These are phyloP conservation scores for Spodoptera picta DNA, from an alignment of 2,888 invertebrate genomes.

Conservation along the genomic window DNA sequence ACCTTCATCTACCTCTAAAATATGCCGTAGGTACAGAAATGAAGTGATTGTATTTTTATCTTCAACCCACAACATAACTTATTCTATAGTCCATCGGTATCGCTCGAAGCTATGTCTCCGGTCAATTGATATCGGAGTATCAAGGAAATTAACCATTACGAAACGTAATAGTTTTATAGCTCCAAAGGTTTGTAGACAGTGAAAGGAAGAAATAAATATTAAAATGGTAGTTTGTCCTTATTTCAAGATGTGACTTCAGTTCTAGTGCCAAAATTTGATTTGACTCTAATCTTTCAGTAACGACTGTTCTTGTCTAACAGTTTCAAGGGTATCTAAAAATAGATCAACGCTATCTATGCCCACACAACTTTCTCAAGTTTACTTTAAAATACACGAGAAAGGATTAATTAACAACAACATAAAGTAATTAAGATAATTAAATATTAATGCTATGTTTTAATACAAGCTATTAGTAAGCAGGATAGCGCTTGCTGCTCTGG, in stretches of 20 bases:
- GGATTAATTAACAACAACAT: slow-evolving; percentile 18
- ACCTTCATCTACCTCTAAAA: slow-evolving; percentile 4
- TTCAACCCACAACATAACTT: slow-evolving; percentile 47
- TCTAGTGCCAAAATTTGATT: too few relatives aligned
- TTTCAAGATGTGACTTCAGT: slow-evolving; percentile 1
- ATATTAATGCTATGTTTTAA: slow-evolving; percentile 33
- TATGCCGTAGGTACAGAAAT: slow-evolving; percentile 18
- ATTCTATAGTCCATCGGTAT: slow-evolving; percentile 18
- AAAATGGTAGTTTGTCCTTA: neutral
- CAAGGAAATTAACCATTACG: slow-evolving; percentile 48
- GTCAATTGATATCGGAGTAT: slow-evolving; percentile 41
- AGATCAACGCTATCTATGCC: too few relatives aligned
- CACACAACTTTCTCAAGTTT: neutral
- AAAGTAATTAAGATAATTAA: slow-evolving; percentile 29
- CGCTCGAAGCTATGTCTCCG: slow-evolving; percentile 25
- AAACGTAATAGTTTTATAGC: slow-evolving; percentile 43
- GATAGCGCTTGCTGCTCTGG: slow-evolving; percentile 40
- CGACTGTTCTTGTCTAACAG: too few relatives aligned
- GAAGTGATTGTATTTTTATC: slow-evolving; percentile 65
- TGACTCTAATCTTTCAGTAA: too few relatives aligned
- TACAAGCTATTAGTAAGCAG: slow-evolving; percentile 29
- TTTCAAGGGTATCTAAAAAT: too few relatives aligned
- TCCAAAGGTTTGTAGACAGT: slow-evolving; percentile 7
- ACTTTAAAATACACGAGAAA: slow-evolving; percentile 1
- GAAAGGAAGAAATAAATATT: slow-evolving; percentile 15